Conservation (phyloP, 1,140 invertebrate genomes). For the Nasonia vitripennis region DNA sequence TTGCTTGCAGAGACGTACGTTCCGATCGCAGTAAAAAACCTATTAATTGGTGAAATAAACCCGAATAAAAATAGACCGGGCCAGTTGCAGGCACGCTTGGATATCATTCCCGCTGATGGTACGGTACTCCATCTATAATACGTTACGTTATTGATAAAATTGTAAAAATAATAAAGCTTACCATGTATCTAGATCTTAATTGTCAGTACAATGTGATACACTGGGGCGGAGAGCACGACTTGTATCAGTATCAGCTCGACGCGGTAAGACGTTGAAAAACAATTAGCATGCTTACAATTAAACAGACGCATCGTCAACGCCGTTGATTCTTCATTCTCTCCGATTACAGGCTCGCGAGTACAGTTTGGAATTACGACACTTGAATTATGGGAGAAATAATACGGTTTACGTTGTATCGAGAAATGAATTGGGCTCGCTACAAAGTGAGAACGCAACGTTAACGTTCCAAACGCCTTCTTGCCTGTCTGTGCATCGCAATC, state of each 20-base stretch:
- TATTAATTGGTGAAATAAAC: not conserved
- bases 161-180: not conserved
- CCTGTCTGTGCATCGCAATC: slow-evolving; percentile 62
- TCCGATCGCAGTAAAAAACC: slow-evolving; percentile 8
- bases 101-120: slow-evolving; percentile 61
- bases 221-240: slow-evolving; percentile 55
- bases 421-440: slow-evolving; percentile 53
- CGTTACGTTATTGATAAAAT: no score
- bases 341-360: slow-evolving; percentile 52
- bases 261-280: slow-evolving; percentile 55
- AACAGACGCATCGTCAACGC: not conserved
- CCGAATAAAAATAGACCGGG: not conserved
- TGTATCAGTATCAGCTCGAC: slow-evolving; percentile 53
- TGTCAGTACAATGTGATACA: slow-evolving; percentile 66
- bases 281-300: no score
- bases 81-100: not conserved
- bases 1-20: not conserved
- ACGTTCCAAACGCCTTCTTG: slow-evolving; percentile 66
- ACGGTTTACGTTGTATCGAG: slow-evolving; percentile 58
- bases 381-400: slow-evolving; percentile 60
- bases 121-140: no score
- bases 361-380: slow-evolving; percentile 50
- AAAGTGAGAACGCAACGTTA: slow-evolving; percentile 51
- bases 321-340: not conserved
- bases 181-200: slow-evolving; percentile 60